Evolutionary conservation across 2,113 vertebrate genomes (phyloP), one percentile per base, ranked within the genome.

Genomic region (Siniperca chuatsi): DNA sequence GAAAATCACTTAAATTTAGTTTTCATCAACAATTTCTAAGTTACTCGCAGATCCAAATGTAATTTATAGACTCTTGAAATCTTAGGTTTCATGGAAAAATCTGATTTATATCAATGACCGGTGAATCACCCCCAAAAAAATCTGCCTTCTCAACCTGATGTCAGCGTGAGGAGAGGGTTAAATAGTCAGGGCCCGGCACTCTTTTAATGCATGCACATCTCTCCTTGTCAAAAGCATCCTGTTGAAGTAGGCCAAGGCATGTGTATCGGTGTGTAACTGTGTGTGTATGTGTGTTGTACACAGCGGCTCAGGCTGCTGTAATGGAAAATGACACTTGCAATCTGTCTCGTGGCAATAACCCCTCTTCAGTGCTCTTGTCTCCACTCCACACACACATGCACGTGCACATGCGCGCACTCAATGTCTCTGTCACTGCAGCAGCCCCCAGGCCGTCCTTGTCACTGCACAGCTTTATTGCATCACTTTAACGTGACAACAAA

Each of bases 261-360:
- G 92, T 84, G 85, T 75, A 76, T 86, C n/a, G 37, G 77, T 77
- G 81, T 83, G 76, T 71, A 57, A 79, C n/a, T 75, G 66, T 75
- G 74, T 81, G 82, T 77, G 83, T 72, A 83, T 71, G 81, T 76
- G 86, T 86, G 79, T 81, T 48, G 60, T 74, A 79, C 88, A 90
- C 90, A 83, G 82, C 35, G 87, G 90, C 90, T 90, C 80, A 21
- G 79, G 87, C 90, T 89, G 91, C 91, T 86, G 87, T 95, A 95
- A 96, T 96, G 93, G 94, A 95, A 96, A 96, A 95, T 95, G 95
- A 96, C 95, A 96, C 93, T 94, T 96, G 94, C 95, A 96, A 96
- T 96, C 95, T 96, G 96, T 96, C 94, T 96, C 90, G 90, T 96
- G 94, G 94, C 93, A 95, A 94, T 95, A 95, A 93, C 94, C 92